Percentiles rank a stretch among this genome's conserved stretches.
phyloP scores from a whole-genome alignment of 1,140 invertebrate species.

The Archivesica marissinica region DNA sequence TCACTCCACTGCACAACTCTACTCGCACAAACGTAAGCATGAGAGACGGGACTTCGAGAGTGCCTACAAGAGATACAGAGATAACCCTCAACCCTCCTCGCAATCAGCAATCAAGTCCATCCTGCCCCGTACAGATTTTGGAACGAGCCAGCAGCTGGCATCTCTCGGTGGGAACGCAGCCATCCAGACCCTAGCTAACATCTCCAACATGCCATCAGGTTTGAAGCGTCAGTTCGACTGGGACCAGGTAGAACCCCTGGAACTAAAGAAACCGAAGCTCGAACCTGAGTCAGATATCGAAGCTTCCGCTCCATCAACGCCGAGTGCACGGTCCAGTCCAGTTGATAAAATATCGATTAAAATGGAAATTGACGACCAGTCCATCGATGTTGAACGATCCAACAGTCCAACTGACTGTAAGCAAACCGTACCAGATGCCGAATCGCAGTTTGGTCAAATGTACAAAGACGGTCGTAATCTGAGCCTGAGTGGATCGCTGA shows the following conservation, averaged over 20 bases:
- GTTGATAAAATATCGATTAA: slow-evolving; percentile 5
- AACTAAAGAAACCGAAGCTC: slow-evolving; percentile 50
- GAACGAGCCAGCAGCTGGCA: slow-evolving; percentile 7
- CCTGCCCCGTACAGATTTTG: slow-evolving; percentile 22
- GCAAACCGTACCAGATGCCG: slow-evolving; percentile 30
- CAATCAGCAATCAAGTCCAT: slow-evolving; percentile 7
- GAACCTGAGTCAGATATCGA: slow-evolving; percentile 35
- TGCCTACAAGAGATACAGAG: slow-evolving; percentile 77
- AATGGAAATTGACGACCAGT: slow-evolving; percentile 35
- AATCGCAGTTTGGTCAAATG: not conserved
- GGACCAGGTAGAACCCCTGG: slow-evolving; percentile 35
- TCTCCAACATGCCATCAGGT: not conserved
- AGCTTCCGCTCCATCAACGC: slow-evolving; percentile 1
- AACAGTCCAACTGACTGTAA: slow-evolving; percentile 6
- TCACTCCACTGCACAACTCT: slow-evolving; percentile 98
- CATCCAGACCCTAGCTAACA: not conserved
- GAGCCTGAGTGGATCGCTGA: slow-evolving; percentile 74
- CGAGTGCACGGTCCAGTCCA: slow-evolving; percentile 33
- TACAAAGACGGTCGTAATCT: slow-evolving; percentile 54
- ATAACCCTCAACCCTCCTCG: slow-evolving; percentile 50
- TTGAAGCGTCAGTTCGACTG: slow-evolving; percentile 33
- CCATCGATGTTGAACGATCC: slow-evolving; percentile 14
- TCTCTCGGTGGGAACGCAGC: slow-evolving; percentile 12
- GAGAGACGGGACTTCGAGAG: slow-evolving; percentile 86
- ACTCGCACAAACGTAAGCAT: slow-evolving; percentile 98